Evolutionary conservation across 2,113 vertebrate genomes (phyloP).

Genomic region (Petrocephalus microphthalmus): DNA sequence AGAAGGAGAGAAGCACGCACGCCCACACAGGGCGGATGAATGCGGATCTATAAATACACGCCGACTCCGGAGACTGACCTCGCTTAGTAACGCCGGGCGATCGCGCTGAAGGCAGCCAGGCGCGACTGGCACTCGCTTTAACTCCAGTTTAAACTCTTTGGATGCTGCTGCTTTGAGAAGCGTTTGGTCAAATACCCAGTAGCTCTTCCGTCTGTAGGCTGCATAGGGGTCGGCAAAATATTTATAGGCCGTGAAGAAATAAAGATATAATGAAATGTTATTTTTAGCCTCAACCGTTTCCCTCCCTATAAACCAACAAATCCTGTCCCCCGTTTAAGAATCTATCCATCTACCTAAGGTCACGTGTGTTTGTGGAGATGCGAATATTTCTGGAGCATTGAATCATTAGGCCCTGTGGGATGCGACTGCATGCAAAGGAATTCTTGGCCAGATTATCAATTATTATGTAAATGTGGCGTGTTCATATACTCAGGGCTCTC

Average conservation of each 20-base stretch:
- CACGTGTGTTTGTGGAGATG: background rate
- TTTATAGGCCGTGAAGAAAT: background rate
- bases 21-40: conserved; percentile 16
- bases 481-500: background rate
- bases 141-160: background rate
- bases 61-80: background rate
- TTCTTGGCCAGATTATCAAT: background rate
- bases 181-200: background rate
- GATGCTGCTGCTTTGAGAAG: background rate
- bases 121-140: background rate
- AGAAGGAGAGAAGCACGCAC: background rate
- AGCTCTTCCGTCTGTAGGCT: background rate
- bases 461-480: background rate
- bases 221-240: background rate
- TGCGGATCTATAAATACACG: background rate
- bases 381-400: background rate
- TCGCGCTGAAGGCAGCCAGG: background rate
- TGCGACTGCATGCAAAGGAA: background rate
- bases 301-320: background rate
- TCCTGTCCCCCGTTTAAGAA: background rate
- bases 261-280: background rate
- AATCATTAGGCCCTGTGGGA: background rate
- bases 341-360: background rate
- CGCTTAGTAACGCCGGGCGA: background rate
- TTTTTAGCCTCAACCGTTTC: background rate